These are phyloP conservation scores for Chloebia gouldiae DNA, from an alignment of 2,113 vertebrate genomes.

Conservation along the genomic window DNA sequence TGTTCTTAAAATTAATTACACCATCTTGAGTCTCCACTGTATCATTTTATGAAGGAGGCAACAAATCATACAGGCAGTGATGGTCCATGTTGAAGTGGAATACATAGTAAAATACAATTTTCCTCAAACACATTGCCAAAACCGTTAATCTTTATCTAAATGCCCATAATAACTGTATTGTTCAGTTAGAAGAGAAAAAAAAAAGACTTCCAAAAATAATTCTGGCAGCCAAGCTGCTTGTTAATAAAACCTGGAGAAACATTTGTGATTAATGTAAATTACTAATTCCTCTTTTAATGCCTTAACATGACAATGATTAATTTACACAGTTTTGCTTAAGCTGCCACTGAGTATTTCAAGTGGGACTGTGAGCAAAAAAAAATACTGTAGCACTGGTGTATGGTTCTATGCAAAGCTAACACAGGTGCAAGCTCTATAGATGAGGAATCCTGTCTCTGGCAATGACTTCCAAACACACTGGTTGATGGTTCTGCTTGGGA, in stretches of 20 bases:
- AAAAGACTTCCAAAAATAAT: conserved; percentile 73
- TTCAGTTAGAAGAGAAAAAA: conserved; percentile 51
- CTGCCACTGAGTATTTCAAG: conserved; percentile 57
- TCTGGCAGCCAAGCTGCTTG: conserved; percentile 72
- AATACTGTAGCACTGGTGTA: background rate
- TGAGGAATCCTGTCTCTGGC: background rate
- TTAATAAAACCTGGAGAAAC: conserved; percentile 78
- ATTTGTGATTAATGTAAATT: conserved; percentile 79
- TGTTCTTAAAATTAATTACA: conserved; percentile 73
- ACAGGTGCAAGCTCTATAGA: background rate
- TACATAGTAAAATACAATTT: conserved; percentile 73
- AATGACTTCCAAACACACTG: background rate
- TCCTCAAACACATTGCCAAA: conserved; percentile 77
- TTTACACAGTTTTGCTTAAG: conserved; percentile 65
- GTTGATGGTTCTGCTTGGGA: background rate
- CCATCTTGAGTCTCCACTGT: conserved; percentile 66
- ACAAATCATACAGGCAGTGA: conserved; percentile 74
- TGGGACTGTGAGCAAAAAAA: background rate
- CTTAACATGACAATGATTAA: conserved; percentile 71
- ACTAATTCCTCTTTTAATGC: conserved; percentile 74
- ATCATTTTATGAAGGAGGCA: conserved; percentile 78
- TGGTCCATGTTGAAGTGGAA: conserved; percentile 64
- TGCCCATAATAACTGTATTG: conserved; percentile 72
- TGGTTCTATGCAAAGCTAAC: background rate
- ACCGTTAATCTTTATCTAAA: conserved; percentile 86